phyloP scores from a whole-genome alignment of 1,140 invertebrate genomes.

The Tribolium madens region DNA sequence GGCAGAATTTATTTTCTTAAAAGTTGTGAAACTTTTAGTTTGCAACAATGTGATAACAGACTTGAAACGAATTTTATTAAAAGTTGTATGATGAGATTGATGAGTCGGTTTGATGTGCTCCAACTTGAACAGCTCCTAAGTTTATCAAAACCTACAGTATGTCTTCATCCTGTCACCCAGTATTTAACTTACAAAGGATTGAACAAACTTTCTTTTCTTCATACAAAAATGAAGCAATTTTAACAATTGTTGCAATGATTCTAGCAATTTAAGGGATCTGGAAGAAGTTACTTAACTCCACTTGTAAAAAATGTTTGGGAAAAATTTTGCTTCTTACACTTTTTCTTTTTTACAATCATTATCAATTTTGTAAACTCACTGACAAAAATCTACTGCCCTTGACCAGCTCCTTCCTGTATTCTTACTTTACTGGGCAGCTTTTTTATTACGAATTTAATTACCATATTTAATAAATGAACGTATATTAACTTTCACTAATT shows the following conservation, averaged over 20 bases:
- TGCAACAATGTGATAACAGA: background rate
- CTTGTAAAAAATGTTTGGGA: too few species aligned
- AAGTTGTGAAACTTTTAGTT: background rate
- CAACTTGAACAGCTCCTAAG: background rate
- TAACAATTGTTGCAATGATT: too few species aligned
- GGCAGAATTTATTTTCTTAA: background rate
- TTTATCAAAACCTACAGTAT: background rate
- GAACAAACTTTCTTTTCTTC: too few species aligned
- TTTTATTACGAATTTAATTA: background rate
- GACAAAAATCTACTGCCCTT: background rate
- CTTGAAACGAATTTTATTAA: background rate
- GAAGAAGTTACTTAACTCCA: too few species aligned
- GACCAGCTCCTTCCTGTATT: background rate
- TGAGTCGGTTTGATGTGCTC: background rate
- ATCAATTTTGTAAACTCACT: too few species aligned
- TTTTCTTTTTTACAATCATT: too few species aligned
- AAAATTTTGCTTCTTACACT: too few species aligned
- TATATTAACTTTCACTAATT: background rate
- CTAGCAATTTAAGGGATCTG: too few species aligned
- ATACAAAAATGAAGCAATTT: background rate
- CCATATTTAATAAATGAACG: background rate
- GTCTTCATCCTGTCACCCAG: background rate
- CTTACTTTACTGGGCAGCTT: background rate
- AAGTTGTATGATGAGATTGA: background rate
- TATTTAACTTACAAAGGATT: background rate